These are phyloP conservation scores for Marronus borbonicus DNA, from an alignment of 2,888 invertebrate species.

Conservation along the genomic window DNA sequence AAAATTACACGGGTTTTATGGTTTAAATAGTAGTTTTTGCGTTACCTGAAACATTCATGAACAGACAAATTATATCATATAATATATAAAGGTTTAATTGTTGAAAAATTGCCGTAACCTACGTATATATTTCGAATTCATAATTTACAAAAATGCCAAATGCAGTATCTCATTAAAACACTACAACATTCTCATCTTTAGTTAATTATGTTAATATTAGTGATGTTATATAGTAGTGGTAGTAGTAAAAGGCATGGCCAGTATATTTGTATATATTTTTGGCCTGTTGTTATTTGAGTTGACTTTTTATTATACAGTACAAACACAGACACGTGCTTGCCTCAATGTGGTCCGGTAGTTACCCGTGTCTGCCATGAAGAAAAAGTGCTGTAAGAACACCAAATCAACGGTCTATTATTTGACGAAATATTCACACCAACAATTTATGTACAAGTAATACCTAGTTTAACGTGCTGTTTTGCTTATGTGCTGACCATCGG, in stretches of 20 bases:
- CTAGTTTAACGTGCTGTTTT: slow-evolving; percentile 1
- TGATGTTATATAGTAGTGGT: slow-evolving; percentile 31
- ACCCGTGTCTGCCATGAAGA: slow-evolving; percentile 79
- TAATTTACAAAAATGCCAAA: slow-evolving; percentile 22
- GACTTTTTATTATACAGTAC: slow-evolving; percentile 43
- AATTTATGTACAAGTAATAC: slow-evolving; percentile 40
- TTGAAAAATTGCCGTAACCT: neutral
- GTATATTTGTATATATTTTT: slow-evolving; percentile 50
- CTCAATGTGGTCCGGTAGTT: slow-evolving; percentile 84
- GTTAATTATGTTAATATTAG: slow-evolving; percentile 42
- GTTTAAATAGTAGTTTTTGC: no score
- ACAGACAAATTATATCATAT: no score
- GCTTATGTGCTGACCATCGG: slow-evolving; percentile 16
- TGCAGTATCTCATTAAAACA: slow-evolving; percentile 15
- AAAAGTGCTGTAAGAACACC: slow-evolving; percentile 83
- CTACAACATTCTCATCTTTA: no score
- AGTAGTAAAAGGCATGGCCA: slow-evolving; percentile 44
- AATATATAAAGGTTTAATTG: neutral
- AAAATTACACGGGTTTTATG: no score
- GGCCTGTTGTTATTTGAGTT: slow-evolving; percentile 42
- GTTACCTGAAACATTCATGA: no score
- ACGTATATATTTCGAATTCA: neutral
- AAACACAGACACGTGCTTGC: slow-evolving; percentile 74
- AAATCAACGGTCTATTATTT: slow-evolving; percentile 50
- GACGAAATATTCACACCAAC: slow-evolving; percentile 42